phyloP scores from a whole-genome alignment of 1,140 invertebrate genomes.

The Dendrolimus punctatus region DNA sequence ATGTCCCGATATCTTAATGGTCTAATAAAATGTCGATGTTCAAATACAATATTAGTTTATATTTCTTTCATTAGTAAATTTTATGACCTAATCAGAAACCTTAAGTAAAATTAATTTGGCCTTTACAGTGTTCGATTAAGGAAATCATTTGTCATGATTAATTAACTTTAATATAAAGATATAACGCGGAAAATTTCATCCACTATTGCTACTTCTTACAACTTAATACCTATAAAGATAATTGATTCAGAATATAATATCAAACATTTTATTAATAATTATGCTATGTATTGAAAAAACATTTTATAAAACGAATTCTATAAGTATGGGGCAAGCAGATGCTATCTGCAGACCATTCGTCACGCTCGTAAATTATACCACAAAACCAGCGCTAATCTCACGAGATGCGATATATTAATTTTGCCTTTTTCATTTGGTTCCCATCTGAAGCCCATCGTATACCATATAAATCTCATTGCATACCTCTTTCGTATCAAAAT shows the following conservation, averaged over 20 bases:
- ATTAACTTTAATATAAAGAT: constrained; percentile 1
- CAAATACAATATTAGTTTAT: constrained; percentile 10
- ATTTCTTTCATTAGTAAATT: constrained; percentile 8
- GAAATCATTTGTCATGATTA: constrained; percentile 11
- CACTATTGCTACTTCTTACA: too few relatives aligned
- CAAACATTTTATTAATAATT: too few relatives aligned
- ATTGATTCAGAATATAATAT: too few relatives aligned
- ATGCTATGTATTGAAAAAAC: too few relatives aligned
- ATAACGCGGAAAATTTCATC: too few relatives aligned
- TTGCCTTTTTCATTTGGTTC: constrained; percentile 47
- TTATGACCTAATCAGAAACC: constrained; percentile 7
- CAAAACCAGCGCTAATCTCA: constrained; percentile 63
- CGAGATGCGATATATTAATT: constrained; percentile 63
- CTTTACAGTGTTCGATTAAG: too few relatives aligned
- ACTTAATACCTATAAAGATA: too few relatives aligned
- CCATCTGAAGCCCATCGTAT: constrained; percentile 34
- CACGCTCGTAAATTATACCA: constrained; percentile 67
- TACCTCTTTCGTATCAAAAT: constrained; percentile 44
- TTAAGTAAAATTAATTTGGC: too few relatives aligned
- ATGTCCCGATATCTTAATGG: constrained; percentile 4
- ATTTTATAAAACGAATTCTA: constrained; percentile 49
- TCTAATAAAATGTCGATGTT: constrained; percentile 8
- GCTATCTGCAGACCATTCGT: constrained; percentile 61
- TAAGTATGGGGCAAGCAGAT: constrained; percentile 58
- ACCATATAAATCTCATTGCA: constrained; percentile 43